Percentiles rank a stretch among this genome's conserved stretches.
These are phyloP conservation scores for Pseudococcus viburni DNA, from an alignment of 2,888 invertebrate species.

Conservation along the genomic window DNA sequence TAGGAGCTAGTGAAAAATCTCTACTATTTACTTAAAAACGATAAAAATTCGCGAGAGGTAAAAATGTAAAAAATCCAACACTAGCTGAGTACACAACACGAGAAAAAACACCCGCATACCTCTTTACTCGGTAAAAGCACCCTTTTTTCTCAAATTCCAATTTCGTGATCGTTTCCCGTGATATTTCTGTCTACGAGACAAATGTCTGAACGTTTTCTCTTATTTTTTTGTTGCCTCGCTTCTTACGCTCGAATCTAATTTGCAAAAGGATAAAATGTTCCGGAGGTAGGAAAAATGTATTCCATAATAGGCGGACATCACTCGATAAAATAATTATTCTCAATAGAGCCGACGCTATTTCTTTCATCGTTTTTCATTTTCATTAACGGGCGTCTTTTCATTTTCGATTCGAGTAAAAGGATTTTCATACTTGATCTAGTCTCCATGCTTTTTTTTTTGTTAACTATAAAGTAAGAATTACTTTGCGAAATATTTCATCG, in stretches of 20 bases:
- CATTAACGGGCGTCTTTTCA: neutral
- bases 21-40: neutral
- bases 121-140: neutral
- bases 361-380: neutral
- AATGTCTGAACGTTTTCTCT: neutral
- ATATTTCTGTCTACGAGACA: constrained; percentile 37
- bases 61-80: neutral
- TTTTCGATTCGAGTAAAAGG: neutral
- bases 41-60: neutral
- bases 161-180: constrained; percentile 13
- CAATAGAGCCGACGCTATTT: neutral
- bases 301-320: neutral
- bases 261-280: neutral
- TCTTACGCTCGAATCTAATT: constrained; percentile 4
- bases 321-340: constrained; percentile 26
- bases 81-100: neutral
- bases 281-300: neutral
- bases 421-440: constrained; percentile 18
- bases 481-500: neutral
- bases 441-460: neutral
- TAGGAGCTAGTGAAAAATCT: neutral
- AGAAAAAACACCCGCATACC: neutral
- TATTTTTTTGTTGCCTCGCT: neutral
- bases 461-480: neutral
- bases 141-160: constrained; percentile 19